Evolutionary conservation across 1,140 invertebrate species (phyloP).

Genomic region (Diabrotica virgifera): DNA sequence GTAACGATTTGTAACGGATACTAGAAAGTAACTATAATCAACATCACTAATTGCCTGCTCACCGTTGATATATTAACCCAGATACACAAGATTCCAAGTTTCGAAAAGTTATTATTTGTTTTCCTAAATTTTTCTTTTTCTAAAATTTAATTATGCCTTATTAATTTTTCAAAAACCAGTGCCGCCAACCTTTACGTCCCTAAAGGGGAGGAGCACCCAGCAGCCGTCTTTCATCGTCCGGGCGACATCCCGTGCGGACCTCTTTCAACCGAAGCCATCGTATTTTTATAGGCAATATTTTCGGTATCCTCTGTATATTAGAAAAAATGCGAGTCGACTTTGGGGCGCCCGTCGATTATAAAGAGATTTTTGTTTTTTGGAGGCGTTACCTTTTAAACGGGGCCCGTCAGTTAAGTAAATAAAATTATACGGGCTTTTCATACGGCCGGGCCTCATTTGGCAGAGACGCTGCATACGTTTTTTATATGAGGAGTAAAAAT

Average conservation of each 20-base stretch:
- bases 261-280: neutral
- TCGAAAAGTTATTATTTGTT: too few relatives aligned
- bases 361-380: conserved; percentile 38
- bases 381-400: conserved; percentile 35
- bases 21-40: too few relatives aligned
- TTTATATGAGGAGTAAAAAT: too few relatives aligned
- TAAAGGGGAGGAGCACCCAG: neutral
- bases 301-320: conserved; percentile 10
- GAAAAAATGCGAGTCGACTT: neutral
- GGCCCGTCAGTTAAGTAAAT: conserved; percentile 37
- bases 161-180: neutral
- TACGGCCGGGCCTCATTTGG: neutral
- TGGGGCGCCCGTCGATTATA: conserved; percentile 35
- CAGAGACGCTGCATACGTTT: neutral
- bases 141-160: too few relatives aligned
- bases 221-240: neutral
- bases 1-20: too few relatives aligned
- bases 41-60: too few relatives aligned
- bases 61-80: too few relatives aligned
- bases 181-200: neutral
- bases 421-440: conserved; percentile 37
- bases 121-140: too few relatives aligned
- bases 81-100: too few relatives aligned
- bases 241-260: neutral
- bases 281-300: conserved; percentile 8